These are phyloP conservation scores for Acheta domesticus DNA, from an alignment of 2,888 invertebrate genomes.

Conservation along the genomic window DNA sequence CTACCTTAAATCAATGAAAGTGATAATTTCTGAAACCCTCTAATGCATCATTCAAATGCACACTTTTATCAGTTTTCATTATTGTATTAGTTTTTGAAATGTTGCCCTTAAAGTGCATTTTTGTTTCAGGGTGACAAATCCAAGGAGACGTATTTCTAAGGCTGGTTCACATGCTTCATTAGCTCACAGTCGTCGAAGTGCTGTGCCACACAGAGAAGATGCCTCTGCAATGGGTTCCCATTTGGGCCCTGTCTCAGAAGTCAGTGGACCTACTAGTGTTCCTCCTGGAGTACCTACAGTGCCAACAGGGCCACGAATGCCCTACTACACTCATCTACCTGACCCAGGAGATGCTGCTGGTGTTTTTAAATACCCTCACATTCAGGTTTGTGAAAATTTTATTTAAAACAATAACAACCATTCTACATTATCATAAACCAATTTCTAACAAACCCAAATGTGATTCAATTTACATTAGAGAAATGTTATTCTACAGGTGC, in stretches of 20 bases:
- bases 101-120: too few species aligned
- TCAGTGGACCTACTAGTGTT: slow-evolving; percentile 12
- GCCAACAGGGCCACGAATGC: slow-evolving; percentile 27
- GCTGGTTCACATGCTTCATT: slow-evolving; percentile 62
- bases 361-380: slow-evolving; percentile 55
- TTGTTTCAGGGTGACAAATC: not conserved
- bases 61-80: too few species aligned
- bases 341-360: slow-evolving; percentile 29
- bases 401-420: too few species aligned
- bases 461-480: not conserved
- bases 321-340: slow-evolving; percentile 30
- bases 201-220: not conserved
- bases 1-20: too few species aligned
- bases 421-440: not conserved
- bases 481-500: slow-evolving; percentile 50
- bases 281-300: not conserved
- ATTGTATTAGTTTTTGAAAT: too few species aligned
- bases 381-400: slow-evolving; percentile 53
- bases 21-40: too few species aligned
- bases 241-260: slow-evolving; percentile 33
- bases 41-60: too few species aligned
- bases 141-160: slow-evolving; percentile 56
- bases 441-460: not conserved
- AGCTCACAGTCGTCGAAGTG: slow-evolving; percentile 47
- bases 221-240: slow-evolving; percentile 28